phyloP scores from a whole-genome alignment of 2,113 vertebrate species.

The Bucco capensis region DNA sequence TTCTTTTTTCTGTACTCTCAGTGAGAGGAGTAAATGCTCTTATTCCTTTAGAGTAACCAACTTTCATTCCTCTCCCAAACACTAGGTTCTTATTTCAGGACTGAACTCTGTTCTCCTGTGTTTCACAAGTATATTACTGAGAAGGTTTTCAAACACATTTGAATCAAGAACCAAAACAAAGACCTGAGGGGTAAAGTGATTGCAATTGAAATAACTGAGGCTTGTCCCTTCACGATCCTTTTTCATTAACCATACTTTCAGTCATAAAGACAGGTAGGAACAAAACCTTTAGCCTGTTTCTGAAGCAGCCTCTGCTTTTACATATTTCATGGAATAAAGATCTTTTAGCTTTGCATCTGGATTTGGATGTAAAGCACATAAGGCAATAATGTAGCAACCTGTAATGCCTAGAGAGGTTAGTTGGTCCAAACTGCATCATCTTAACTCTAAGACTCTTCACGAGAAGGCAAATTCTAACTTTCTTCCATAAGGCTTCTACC shows the following conservation, averaged over 20 bases:
- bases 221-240: neutral
- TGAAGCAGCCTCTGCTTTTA: neutral
- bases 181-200: neutral
- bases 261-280: neutral
- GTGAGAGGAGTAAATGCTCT: neutral
- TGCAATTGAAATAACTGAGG: neutral
- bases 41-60: neutral
- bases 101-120: neutral
- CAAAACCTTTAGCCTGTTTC: neutral
- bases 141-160: neutral
- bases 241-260: neutral
- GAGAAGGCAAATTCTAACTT: neutral
- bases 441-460: neutral
- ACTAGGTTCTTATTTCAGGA: neutral
- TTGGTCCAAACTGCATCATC: neutral
- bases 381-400: neutral
- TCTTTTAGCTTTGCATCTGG: neutral
- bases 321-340: neutral
- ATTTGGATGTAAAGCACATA: neutral
- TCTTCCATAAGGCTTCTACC: neutral
- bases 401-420: neutral
- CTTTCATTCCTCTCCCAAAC: neutral
- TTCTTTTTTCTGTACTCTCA: neutral
- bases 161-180: neutral
- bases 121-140: neutral